phyloP scores from a whole-genome alignment of 2,113 vertebrate species.

The Mastomys natalensis region DNA sequence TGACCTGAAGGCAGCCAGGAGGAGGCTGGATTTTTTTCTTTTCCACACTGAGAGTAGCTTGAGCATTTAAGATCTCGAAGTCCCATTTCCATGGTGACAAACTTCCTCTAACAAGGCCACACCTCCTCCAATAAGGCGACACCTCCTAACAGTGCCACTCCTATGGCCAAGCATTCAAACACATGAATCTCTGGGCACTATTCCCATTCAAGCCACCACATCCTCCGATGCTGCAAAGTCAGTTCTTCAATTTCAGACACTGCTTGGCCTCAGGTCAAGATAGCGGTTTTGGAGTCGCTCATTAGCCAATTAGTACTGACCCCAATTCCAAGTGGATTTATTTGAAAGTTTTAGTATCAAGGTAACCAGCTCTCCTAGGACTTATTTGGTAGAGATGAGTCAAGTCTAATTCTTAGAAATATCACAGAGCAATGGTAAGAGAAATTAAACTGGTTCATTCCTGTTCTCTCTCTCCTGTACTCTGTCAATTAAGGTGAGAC shows the following conservation, averaged over 20 bases:
- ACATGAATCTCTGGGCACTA: too few species aligned
- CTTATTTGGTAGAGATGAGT: slow-evolving; percentile 26
- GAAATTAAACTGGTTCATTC: slow-evolving; percentile 67
- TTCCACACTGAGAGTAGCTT: too few species aligned
- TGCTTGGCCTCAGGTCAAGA: background rate
- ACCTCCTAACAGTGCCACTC: too few species aligned
- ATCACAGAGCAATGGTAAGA: slow-evolving; percentile 69
- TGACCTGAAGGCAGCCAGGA: too few species aligned
- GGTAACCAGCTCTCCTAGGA: slow-evolving; percentile 37
- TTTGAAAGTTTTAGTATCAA: slow-evolving; percentile 43
- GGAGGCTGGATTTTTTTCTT: too few species aligned
- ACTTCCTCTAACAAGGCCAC: too few species aligned
- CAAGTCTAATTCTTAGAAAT: slow-evolving; percentile 47
- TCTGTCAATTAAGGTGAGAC: slow-evolving; percentile 76
- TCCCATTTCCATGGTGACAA: too few species aligned
- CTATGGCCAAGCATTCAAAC: too few species aligned
- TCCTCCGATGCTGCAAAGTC: background rate
- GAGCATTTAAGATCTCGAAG: too few species aligned
- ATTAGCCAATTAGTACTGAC: slow-evolving; percentile 58
- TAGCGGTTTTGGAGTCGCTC: slow-evolving; percentile 41
- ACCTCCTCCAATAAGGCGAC: too few species aligned
- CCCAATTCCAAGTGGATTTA: slow-evolving; percentile 59
- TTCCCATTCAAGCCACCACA: too few species aligned
- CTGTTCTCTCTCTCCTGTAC: slow-evolving; percentile 52
- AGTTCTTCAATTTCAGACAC: slow-evolving; percentile 53